Evolutionary conservation across 2,797 vertebrate species (phyloP), one percentile per base, ranked within the genome.

Genomic region (Fistularia tabacaria): DNA sequence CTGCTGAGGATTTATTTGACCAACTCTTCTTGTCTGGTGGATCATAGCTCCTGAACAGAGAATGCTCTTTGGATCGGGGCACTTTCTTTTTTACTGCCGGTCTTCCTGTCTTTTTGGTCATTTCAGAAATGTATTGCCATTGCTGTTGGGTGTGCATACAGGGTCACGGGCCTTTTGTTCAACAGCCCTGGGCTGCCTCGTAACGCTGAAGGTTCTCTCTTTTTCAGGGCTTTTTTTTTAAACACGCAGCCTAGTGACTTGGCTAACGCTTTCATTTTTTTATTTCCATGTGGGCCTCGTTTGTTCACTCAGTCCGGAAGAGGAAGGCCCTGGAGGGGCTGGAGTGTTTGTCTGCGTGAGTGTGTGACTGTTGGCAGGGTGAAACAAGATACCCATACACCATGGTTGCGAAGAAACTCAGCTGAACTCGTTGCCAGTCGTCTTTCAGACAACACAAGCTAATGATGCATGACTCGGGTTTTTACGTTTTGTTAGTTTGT

Each of bases 221-320:
- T 68, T n/a, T 73, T 72, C 66, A 72, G 70, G 56, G 62, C 74
- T 82, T 69, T 70, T 67, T 64, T 25, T 25, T 25, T 25, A 3
- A 25, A 25, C 76, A 83, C 61, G 70, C 71, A 74, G 81, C 75
- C 71, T 71, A 76, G 70, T 40, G 66, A 75, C 76, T 74, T 72
- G 76, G 80, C 78, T 79, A 81, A 69, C 66, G 25, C 25, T 25
- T 25, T 25, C 25, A 56, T 58, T 76, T 63, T 79, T 77, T 80
- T 66, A 76, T 81, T 87, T 89, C 87, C 79, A 86, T 81, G 80
- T 86, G 84, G 83, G 86, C 88, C 87, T 82, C 64, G 74, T 87
- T 88, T 87, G 81, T 86, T 86, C 81, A 62, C 66, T 80, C 58
- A 74, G 81, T 87, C 86, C 81, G 82, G 87, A 89, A 90, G 87